Evolutionary conservation across 2,888 invertebrate species (phyloP).

Genomic region (Germaria angustata): DNA sequence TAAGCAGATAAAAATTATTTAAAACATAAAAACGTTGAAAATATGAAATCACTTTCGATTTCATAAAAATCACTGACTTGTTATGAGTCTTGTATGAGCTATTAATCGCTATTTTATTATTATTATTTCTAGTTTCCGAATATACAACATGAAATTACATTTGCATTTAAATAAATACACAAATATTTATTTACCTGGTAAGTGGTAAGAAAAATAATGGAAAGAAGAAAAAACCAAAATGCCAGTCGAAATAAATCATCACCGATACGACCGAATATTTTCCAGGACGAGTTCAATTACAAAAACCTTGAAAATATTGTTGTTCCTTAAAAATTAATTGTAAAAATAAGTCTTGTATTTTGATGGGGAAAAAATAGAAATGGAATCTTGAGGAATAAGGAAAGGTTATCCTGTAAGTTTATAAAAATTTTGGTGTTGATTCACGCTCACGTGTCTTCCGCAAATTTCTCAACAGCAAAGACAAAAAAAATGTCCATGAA

Average conservation of each 20-base stretch:
- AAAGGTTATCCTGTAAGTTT: too few species aligned
- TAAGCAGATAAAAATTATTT: slow-evolving; percentile 6
- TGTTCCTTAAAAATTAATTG: too few species aligned
- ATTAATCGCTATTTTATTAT: slow-evolving; percentile 19
- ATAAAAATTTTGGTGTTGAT: too few species aligned
- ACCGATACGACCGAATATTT: neutral
- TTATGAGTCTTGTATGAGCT: slow-evolving; percentile 24
- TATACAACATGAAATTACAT: slow-evolving; percentile 19
- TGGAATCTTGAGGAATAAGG: too few species aligned
- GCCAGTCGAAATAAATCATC: slow-evolving; percentile 51
- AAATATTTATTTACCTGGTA: slow-evolving; percentile 61
- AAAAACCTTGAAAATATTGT: neutral
- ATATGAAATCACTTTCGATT: slow-evolving; percentile 58
- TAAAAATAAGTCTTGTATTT: too few species aligned
- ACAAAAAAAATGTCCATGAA: too few species aligned
- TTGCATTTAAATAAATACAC: slow-evolving; percentile 60
- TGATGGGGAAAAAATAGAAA: too few species aligned
- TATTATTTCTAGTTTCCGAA: slow-evolving; percentile 18
- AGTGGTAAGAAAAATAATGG: slow-evolving; percentile 16
- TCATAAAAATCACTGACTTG: slow-evolving; percentile 50
- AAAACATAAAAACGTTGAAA: slow-evolving; percentile 5
- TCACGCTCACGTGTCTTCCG: too few species aligned
- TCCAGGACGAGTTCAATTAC: neutral
- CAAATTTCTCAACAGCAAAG: too few species aligned
- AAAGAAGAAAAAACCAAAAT: slow-evolving; percentile 9